A percentile compares a stretch with the other conserved stretches of the same genome.
phyloP scores from a whole-genome alignment of 1,140 invertebrate species.

The Frieseomelitta varia region DNA sequence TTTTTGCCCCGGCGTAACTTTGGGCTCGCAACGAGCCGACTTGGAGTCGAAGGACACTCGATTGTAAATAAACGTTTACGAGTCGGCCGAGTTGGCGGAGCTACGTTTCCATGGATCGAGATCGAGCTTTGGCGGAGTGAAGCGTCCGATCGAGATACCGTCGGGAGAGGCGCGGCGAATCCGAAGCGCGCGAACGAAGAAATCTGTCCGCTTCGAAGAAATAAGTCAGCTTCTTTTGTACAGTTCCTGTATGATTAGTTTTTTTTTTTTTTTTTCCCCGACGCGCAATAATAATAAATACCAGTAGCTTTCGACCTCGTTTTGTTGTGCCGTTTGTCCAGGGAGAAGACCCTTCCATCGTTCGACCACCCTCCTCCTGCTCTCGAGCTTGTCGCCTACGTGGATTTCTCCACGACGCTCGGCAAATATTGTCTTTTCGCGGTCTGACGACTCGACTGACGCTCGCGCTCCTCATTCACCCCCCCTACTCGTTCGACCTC shows the following conservation, averaged over 20 bases:
- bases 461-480: neutral
- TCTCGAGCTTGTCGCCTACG: conserved; percentile 1
- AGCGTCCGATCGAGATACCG: too few species aligned
- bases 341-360: neutral
- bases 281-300: conserved; percentile 62
- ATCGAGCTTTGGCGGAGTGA: too few species aligned
- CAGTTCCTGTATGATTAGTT: conserved; percentile 67
- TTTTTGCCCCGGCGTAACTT: neutral
- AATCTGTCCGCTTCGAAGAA: neutral
- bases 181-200: neutral
- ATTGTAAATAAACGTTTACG: conserved; percentile 56
- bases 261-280: neutral
- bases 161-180: neutral
- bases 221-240: conserved; percentile 44
- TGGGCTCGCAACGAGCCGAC: neutral
- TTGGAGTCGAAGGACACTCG: neutral
- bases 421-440: conserved; percentile 62
- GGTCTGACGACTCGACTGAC: conserved; percentile 54
- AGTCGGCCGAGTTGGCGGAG: neutral
- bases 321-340: conserved; percentile 2
- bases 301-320: conserved; percentile 46
- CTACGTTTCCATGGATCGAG: neutral
- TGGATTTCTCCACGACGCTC: conserved; percentile 26
- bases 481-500: neutral
- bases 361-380: neutral